A percentile compares a stretch with the other conserved stretches of the same genome.
Conservation (phyloP, 2,797 vertebrate species). For the Gadopsis bispinosus region DNA sequence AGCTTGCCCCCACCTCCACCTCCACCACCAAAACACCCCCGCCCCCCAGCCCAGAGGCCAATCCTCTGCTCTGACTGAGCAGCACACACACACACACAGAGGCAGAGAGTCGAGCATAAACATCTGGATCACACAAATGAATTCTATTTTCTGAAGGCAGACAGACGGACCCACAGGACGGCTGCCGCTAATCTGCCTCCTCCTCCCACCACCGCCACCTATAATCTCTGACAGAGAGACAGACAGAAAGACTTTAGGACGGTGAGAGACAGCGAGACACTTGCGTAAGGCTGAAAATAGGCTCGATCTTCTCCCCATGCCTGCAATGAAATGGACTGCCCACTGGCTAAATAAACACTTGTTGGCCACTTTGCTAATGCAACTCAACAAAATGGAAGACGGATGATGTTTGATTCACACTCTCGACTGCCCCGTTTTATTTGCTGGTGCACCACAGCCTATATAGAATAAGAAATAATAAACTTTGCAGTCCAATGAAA, state of each 20-base stretch:
- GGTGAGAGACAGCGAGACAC: constrained; percentile 15
- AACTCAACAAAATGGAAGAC: constrained; percentile 68
- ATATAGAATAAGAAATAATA: constrained; percentile 67
- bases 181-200: constrained; percentile 75
- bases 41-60: constrained; percentile 46
- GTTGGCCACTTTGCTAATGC: constrained; percentile 72
- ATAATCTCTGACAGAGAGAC: constrained; percentile 77
- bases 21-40: constrained; percentile 11
- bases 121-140: constrained; percentile 86
- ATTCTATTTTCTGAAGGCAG: constrained; percentile 84
- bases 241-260: constrained; percentile 49
- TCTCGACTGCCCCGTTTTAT: constrained; percentile 65
- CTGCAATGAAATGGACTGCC: constrained; percentile 60
- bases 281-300: constrained; percentile 62
- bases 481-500: constrained; percentile 55
- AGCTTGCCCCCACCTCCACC: constrained; percentile 49
- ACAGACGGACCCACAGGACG: constrained; percentile 77
- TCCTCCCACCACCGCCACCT: constrained; percentile 47
- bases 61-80: constrained; percentile 67
- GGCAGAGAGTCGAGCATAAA: constrained; percentile 72
- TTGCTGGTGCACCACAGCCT: constrained; percentile 49
- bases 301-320: constrained; percentile 59
- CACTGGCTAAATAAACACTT: constrained; percentile 71
- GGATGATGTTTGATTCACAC: constrained; percentile 64
- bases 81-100: constrained; percentile 55